These are phyloP conservation scores for Laspeyria flexula DNA, from an alignment of 2,888 invertebrate species.

Conservation along the genomic window DNA sequence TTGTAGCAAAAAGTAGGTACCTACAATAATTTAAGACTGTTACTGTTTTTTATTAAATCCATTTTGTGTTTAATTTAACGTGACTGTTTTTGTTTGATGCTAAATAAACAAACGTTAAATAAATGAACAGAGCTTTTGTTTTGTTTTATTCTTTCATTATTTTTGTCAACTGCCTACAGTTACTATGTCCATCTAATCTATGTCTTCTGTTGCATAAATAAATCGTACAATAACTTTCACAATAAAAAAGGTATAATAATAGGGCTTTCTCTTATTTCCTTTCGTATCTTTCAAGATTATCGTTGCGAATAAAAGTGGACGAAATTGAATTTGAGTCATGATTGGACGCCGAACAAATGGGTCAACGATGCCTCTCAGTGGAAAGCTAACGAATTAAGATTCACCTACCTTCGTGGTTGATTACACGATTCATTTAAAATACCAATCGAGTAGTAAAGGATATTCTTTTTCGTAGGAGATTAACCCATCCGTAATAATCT, in stretches of 20 bases:
- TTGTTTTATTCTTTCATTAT: neutral
- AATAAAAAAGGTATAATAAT: constrained; percentile 45
- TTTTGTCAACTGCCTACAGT: neutral
- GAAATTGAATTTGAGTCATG: constrained; percentile 60
- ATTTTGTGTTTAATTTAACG: too few relatives aligned
- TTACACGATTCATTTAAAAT: constrained; percentile 53
- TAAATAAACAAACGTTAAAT: neutral
- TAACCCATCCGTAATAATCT: neutral
- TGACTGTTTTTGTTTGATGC: too few relatives aligned
- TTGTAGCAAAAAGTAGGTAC: too few relatives aligned
- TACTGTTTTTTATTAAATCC: too few relatives aligned
- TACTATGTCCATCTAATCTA: neutral
- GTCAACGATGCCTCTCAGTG: constrained; percentile 43
- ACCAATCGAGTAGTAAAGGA: constrained; percentile 18
- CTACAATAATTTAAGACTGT: too few relatives aligned
- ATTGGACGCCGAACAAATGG: constrained; percentile 49
- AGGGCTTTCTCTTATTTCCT: constrained; percentile 49
- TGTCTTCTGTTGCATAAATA: constrained; percentile 36
- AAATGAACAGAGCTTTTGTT: too few relatives aligned
- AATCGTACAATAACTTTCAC: constrained; percentile 34
- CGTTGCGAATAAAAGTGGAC: constrained; percentile 57
- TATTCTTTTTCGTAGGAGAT: constrained; percentile 6
- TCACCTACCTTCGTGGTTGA: constrained; percentile 53
- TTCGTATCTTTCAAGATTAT: constrained; percentile 58
- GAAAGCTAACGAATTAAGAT: constrained; percentile 55